Evolutionary conservation across 2,888 invertebrate genomes (phyloP), one percentile per base, ranked within the genome.

Genomic region (Drosophila kanekoi): DNA sequence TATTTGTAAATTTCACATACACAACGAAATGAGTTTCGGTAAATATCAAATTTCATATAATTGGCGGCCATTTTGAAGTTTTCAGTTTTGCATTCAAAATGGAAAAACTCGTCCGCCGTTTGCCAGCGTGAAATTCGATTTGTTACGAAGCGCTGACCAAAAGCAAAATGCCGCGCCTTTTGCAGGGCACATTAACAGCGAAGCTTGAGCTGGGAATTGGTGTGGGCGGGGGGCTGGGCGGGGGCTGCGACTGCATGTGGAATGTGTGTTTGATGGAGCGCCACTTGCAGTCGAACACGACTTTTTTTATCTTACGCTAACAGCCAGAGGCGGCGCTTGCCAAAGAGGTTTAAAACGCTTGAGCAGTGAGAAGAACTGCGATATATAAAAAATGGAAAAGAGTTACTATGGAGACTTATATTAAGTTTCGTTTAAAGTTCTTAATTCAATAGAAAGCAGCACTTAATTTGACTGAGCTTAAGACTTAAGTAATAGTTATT

Each of bases 41-140:
- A 75, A 79, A 77, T 87, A 83, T 83, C 83, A 69, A 77, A 81
- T 83, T 87, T 87, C 83, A 82, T 59, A 82, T 82, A 79, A 87
- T 87, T 83, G 82, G 60, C 79, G 56, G 87, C 87, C 82, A 82
- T 82, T 82, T 82, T 82, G 72, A 72, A 75, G 63, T 80, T 66
- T 49, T 48, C 70, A 75, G 63, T 80, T 66, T 49, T 48, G 51
- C 66, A 65, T 67, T 65, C 67, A 79, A 77, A 81, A 77, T 79
- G 78, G 64, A 57, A 60, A 59, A 52, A 44, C 38, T 37, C 49
- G 40, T 18, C 20, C 14, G 9, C 10, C 11, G 13, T 4, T 28
- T 28, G 28, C 28, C 28, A 28, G 45, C 35, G 20, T 28, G 49
- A 37, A 51, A 35, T 45, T 49, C 11, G 9, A 37, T 44, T 38